Evolutionary conservation across 2,113 vertebrate genomes (phyloP).

Genomic region (Sinocyclocheilus anophthalmus): DNA sequence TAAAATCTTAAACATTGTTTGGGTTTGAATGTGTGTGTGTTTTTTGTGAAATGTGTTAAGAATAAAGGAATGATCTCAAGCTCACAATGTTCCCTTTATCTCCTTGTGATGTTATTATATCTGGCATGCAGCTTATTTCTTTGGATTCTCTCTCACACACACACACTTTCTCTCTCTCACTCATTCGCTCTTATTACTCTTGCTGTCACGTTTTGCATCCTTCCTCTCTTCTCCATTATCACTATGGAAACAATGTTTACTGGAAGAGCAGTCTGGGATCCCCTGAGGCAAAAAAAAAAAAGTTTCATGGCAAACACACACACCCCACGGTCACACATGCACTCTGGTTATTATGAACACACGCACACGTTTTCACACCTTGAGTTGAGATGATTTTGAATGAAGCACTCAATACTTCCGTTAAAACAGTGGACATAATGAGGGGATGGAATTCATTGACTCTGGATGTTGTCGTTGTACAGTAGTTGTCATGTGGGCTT

Average conservation of each 20-base stretch:
- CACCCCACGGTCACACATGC: not conserved
- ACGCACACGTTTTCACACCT: not conserved
- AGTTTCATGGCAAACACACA: constrained; percentile 30
- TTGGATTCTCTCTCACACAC: constrained; percentile 6
- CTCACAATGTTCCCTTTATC: constrained; percentile 31
- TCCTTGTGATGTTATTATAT: constrained; percentile 34
- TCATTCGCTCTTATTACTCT: constrained; percentile 48
- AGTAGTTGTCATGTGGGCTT: not conserved
- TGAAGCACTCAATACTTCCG: not conserved
- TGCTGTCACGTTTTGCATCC: constrained; percentile 52
- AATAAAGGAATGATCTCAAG: constrained; percentile 35
- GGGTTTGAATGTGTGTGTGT: constrained; percentile 62
- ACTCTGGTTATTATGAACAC: constrained; percentile 13
- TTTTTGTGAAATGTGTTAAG: constrained; percentile 25
- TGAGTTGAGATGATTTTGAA: constrained; percentile 7
- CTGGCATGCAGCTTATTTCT: constrained; percentile 34
- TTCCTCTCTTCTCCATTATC: constrained; percentile 53
- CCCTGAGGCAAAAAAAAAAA: constrained; percentile 3
- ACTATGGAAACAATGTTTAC: constrained; percentile 62
- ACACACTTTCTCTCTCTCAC: not conserved
- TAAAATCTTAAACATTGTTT: constrained; percentile 61
- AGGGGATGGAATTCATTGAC: not conserved
- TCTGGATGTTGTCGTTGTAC: not conserved
- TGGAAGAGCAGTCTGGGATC: constrained; percentile 22
- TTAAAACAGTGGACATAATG: not conserved